Evolutionary conservation across 2,888 invertebrate species (phyloP), one percentile per base, ranked within the genome.

Genomic region (Diploptera punctata): DNA sequence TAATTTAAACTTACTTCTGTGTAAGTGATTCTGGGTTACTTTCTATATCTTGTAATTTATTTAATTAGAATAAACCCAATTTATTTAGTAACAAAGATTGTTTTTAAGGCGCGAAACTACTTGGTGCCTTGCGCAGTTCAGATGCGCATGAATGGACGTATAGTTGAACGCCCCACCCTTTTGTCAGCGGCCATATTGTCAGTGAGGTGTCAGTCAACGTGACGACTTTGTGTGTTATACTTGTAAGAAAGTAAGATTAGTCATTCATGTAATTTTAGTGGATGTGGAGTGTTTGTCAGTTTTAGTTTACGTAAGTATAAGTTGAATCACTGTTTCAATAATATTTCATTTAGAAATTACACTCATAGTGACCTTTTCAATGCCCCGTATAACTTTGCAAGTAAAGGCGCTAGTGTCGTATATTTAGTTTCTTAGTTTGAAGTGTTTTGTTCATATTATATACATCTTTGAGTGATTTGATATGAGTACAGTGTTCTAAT

Each of bases 171-270:
- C 67, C 65, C 71, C 71, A 67, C 72, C 72, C 72, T 68, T 60
- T 65, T 43, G 79, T 81, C 81, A 79, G 81, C 81, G 78, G 82
- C 82, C 82, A 82, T 82, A 81, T 82, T 82, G 79, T 80, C 79
- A 81, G 81, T 82, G 82, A 82, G 81, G 81, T 82, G 82, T 82
- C 82, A 82, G 81, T 82, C 47, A 70, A 70, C 69, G 69, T 70
- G 69, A 70, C 61, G 69, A 47, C n/a, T 18, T 62, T 62, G 7
- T 62, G 43, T 52, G 21, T 62, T 18, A 13, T 13, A 24, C 4
- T 21, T 52, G 24, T 52, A 24, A 21, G 52, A 16, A 24, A 24
- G 52, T 52, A 24, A 24, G 52, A 52, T 52, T 24, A 24, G 24
- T 24, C 3, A 5, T 52, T 24, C 24, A 52, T 52, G 52, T 52